Percentiles rank a stretch among this genome's conserved stretches.
phyloP scores from a whole-genome alignment of 2,888 invertebrate species.

The Sylvicola cinctus region DNA sequence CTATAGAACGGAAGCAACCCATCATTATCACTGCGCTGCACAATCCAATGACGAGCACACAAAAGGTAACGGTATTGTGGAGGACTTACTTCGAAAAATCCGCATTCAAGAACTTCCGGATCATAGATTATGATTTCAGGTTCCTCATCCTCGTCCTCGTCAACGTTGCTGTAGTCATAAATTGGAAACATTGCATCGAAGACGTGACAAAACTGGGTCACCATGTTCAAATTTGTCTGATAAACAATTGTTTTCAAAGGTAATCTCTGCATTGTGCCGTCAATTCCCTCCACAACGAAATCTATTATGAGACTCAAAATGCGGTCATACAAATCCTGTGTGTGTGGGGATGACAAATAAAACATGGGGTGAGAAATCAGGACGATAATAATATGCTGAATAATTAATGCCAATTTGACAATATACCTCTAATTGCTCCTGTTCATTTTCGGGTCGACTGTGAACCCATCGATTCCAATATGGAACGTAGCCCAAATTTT shows the following conservation, averaged over 20 bases:
- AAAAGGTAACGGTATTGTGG: conserved; percentile 2
- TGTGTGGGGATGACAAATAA: conserved; percentile 9
- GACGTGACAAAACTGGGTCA: conserved; percentile 62
- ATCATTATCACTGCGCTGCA: conserved; percentile 9
- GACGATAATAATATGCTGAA: conserved; percentile 1
- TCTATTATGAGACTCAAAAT: conserved; percentile 51
- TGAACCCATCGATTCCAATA: conserved; percentile 72
- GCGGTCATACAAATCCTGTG: conserved; percentile 43
- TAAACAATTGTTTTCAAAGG: conserved; percentile 65
- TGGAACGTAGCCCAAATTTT: conserved; percentile 68
- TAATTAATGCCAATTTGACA: background rate
- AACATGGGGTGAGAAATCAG: background rate
- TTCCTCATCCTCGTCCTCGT: conserved; percentile 14
- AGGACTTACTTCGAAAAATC: conserved; percentile 37
- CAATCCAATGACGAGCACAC: conserved; percentile 1
- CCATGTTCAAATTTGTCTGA: conserved; percentile 73
- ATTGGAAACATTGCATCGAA: conserved; percentile 50
- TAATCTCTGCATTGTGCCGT: conserved; percentile 47
- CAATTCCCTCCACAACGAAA: conserved; percentile 49
- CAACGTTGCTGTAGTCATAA: conserved; percentile 6
- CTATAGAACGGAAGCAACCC: conserved; percentile 14
- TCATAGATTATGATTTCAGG: conserved; percentile 17
- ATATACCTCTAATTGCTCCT: conserved; percentile 23
- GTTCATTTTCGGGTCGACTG: conserved; percentile 29
- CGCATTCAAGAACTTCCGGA: conserved; percentile 41